phyloP scores from a whole-genome alignment of 2,797 vertebrate species.

The Lepilemur septentrionalis region DNA sequence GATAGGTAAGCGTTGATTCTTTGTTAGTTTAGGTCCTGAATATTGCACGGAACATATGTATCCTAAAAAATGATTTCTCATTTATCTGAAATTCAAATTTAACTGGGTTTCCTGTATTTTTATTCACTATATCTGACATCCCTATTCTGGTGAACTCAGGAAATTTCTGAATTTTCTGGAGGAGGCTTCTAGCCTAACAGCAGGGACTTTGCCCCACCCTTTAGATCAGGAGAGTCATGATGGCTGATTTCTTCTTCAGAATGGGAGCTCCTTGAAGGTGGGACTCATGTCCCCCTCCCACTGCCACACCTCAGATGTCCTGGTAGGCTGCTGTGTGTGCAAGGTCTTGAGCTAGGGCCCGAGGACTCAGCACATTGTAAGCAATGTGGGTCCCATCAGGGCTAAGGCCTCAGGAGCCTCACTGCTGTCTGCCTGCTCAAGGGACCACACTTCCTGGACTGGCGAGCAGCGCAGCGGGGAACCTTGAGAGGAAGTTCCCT shows the following conservation, averaged over 20 bases:
- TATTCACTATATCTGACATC: neutral
- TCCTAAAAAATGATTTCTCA: neutral
- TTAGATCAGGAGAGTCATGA: neutral
- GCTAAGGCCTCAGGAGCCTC: neutral
- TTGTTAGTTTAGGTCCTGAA: neutral
- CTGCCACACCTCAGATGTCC: neutral
- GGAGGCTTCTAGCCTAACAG: neutral
- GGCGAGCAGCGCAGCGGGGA: neutral
- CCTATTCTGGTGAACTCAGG: neutral
- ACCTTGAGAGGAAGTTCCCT: neutral
- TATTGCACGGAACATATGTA: neutral
- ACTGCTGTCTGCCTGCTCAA: neutral
- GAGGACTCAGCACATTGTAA: accelerated
- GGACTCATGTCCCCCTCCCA: neutral
- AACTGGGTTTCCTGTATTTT: neutral
- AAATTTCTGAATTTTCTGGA: neutral
- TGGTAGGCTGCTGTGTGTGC: too few relatives aligned
- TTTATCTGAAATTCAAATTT: conserved; percentile 11
- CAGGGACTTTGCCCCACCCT: neutral
- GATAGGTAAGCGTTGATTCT: neutral
- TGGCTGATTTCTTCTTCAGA: neutral
- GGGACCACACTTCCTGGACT: neutral
- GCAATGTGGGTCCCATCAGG: neutral
- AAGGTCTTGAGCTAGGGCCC: neutral
- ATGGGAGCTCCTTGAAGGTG: neutral